Conservation (phyloP, 2,797 vertebrate species). For the Alauda arvensis region DNA sequence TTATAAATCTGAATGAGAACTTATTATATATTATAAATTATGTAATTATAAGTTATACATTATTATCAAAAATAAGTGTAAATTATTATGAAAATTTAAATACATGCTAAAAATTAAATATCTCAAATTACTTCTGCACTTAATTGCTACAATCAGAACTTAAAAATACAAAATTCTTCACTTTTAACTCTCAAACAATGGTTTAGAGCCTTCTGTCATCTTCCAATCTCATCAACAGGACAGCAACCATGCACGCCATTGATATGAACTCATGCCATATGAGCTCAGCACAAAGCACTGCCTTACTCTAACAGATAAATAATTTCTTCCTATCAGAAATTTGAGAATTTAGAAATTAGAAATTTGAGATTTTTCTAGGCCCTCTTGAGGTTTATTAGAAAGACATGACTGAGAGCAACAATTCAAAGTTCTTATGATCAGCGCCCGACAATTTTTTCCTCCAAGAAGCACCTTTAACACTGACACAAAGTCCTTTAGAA, state of each 20-base stretch:
- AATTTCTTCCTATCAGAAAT: neutral
- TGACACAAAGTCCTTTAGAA: neutral
- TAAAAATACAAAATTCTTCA: neutral
- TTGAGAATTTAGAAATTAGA: too few relatives aligned
- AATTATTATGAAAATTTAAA: neutral
- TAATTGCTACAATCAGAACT: neutral
- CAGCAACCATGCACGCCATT: neutral
- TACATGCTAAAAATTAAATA: neutral
- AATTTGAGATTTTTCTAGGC: neutral
- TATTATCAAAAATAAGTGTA: neutral
- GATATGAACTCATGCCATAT: neutral
- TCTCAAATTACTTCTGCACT: neutral
- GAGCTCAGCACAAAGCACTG: neutral
- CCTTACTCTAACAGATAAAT: neutral
- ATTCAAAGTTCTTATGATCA: neutral
- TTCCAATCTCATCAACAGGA: neutral
- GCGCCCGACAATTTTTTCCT: neutral
- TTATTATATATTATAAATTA: too few relatives aligned
- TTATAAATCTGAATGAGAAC: too few relatives aligned
- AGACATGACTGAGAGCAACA: neutral
- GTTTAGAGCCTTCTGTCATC: neutral
- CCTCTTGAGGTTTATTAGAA: neutral
- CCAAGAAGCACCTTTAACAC: neutral
- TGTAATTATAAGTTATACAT: too few relatives aligned
- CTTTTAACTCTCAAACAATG: neutral